phyloP scores from a whole-genome alignment of 2,888 invertebrate genomes.

The Auanema freiburgensis region DNA sequence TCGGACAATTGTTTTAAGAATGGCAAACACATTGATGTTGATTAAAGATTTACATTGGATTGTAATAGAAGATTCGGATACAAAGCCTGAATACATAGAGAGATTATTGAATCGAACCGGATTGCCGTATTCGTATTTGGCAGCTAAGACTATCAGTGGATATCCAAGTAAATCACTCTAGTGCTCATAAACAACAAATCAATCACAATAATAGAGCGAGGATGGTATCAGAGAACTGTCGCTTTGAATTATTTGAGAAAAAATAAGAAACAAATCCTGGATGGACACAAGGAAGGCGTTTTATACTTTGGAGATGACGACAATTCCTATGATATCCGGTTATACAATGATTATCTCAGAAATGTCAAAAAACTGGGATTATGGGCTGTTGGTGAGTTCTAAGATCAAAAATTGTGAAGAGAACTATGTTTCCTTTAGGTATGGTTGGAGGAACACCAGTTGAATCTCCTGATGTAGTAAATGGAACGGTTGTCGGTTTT shows the following conservation, averaged over 20 bases:
- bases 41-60: constrained; percentile 48
- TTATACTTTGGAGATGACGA: constrained; percentile 46
- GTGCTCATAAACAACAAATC: background rate
- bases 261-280: constrained; percentile 20
- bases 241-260: constrained; percentile 41
- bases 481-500: constrained; percentile 46
- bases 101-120: constrained; percentile 30
- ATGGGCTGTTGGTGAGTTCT: constrained; percentile 40
- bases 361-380: constrained; percentile 38
- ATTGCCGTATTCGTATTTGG: constrained; percentile 40
- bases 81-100: constrained; percentile 20
- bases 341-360: constrained; percentile 37
- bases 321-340: constrained; percentile 37
- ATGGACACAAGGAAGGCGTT: constrained; percentile 22
- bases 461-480: constrained; percentile 43
- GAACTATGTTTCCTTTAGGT: constrained; percentile 23
- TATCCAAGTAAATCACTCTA: constrained; percentile 35
- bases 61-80: constrained; percentile 41
- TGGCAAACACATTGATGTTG: constrained; percentile 43
- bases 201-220: constrained; percentile 30
- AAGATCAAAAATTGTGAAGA: background rate
- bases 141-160: constrained; percentile 32
- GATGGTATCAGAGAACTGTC: constrained; percentile 53
- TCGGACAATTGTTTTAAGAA: constrained; percentile 20
- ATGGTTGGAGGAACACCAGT: constrained; percentile 48